Conservation (phyloP, 2,888 invertebrate species). For the Tiphia femorata region DNA sequence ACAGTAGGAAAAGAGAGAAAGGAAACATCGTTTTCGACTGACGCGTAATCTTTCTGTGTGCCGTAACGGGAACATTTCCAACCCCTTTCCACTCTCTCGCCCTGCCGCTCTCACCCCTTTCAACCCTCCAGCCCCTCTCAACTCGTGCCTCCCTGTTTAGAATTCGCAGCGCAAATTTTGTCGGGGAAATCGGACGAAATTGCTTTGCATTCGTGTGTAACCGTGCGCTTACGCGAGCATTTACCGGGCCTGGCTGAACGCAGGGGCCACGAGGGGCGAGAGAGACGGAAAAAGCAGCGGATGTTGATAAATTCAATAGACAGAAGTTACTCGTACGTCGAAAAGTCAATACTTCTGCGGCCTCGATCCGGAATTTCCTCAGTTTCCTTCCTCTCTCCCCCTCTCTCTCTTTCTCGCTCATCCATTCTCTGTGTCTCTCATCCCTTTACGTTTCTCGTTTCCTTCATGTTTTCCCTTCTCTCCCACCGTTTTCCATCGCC, state of each 20-base stretch:
- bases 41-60: too few relatives aligned
- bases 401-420: neutral
- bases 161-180: slow-evolving; percentile 30
- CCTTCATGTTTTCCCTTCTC: slow-evolving; percentile 7
- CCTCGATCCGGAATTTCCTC: neutral
- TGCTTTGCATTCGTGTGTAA: slow-evolving; percentile 21
- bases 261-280: neutral
- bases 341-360: slow-evolving; percentile 26
- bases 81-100: neutral
- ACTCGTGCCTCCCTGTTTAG: too few relatives aligned
- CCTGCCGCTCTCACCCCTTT: too few relatives aligned
- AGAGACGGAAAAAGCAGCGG: slow-evolving; percentile 16
- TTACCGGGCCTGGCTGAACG: slow-evolving; percentile 10
- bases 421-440: neutral
- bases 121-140: too few relatives aligned
- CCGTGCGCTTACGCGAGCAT: slow-evolving; percentile 20
- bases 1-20: too few relatives aligned
- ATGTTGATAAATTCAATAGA: slow-evolving; percentile 45
- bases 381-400: neutral
- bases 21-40: too few relatives aligned
- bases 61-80: too few relatives aligned
- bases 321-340: slow-evolving; percentile 21
- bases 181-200: slow-evolving; percentile 22
- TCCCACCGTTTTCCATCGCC: neutral
- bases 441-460: neutral